Percentiles rank a stretch among this genome's conserved stretches.
Evolutionary conservation across 2,113 vertebrate species (phyloP).

Genomic region (Carassius gibelio): DNA sequence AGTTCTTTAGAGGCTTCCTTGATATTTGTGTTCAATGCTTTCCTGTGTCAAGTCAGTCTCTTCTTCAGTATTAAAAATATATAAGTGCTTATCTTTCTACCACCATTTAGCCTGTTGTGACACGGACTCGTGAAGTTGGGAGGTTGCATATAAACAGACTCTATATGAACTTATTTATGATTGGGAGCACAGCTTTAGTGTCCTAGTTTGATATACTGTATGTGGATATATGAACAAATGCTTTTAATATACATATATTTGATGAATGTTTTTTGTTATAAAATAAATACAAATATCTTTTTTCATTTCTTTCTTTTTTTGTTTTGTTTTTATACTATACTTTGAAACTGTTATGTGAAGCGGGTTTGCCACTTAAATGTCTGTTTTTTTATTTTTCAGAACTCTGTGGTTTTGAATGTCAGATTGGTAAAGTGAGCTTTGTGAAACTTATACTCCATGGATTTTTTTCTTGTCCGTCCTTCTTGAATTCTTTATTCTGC

Average conservation of each 20-base stretch:
- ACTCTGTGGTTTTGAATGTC: slow-evolving; percentile 38
- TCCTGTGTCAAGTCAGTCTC: slow-evolving; percentile 34
- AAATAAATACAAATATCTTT: slow-evolving; percentile 79
- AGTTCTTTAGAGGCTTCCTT: slow-evolving; percentile 19
- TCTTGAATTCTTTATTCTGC: slow-evolving; percentile 19
- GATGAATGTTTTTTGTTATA: slow-evolving; percentile 70
- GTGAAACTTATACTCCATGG: slow-evolving; percentile 30
- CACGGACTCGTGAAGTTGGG: slow-evolving; percentile 21
- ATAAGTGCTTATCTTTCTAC: slow-evolving; percentile 32
- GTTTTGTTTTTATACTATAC: slow-evolving; percentile 55
- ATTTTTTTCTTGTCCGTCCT: slow-evolving; percentile 35
- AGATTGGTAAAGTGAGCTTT: slow-evolving; percentile 49
- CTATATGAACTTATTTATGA: slow-evolving; percentile 69
- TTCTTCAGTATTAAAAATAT: slow-evolving; percentile 54
- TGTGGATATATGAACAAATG: slow-evolving; percentile 67
- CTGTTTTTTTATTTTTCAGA: slow-evolving; percentile 46
- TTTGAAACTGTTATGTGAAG: slow-evolving; percentile 49
- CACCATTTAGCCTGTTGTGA: slow-evolving; percentile 37
- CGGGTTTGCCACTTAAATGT: slow-evolving; percentile 56
- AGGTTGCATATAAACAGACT: slow-evolving; percentile 59
- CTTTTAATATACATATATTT: slow-evolving; percentile 68
- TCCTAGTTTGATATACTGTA: slow-evolving; percentile 59
- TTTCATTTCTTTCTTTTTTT: slow-evolving; percentile 57
- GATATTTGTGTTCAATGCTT: neutral
- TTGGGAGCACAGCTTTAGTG: slow-evolving; percentile 65